These are phyloP conservation scores for Asbolus verrucosus DNA, from an alignment of 1,140 invertebrate species.

Conservation along the genomic window DNA sequence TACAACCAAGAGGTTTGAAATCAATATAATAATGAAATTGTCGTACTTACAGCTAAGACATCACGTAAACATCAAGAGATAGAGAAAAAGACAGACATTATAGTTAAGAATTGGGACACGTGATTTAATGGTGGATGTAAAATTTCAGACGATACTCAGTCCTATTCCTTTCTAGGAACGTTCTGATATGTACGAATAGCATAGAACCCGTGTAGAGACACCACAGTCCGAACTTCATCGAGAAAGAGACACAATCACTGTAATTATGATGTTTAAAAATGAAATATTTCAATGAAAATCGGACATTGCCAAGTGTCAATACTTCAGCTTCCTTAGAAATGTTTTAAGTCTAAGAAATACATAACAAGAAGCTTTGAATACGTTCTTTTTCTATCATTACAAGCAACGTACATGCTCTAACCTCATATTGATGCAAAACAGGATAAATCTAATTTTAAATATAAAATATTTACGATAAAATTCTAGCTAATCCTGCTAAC, in stretches of 20 bases:
- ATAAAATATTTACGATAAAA: conserved; percentile 40
- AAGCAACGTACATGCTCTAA: conserved; percentile 50
- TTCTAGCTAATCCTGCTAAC: conserved; percentile 28
- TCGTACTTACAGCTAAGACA: conserved; percentile 48
- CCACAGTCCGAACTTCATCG: conserved; percentile 21
- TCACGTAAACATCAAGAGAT: conserved; percentile 54
- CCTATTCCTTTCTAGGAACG: conserved; percentile 45
- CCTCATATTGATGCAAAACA: conserved; percentile 42
- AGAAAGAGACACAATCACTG: conserved; percentile 62
- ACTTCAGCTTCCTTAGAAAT: conserved; percentile 4
- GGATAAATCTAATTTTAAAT: conserved; percentile 41
- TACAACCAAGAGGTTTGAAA: conserved; percentile 38
- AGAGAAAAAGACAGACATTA: conserved; percentile 52
- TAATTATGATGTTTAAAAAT: conserved; percentile 34
- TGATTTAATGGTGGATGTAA: conserved; percentile 26
- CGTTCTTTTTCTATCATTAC: conserved; percentile 20
- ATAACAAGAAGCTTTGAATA: conserved; percentile 36
- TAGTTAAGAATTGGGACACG: conserved; percentile 53
- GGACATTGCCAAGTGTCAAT: conserved; percentile 7
- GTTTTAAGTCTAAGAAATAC: conserved; percentile 16
- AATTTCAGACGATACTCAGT: conserved; percentile 32
- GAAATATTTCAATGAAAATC: conserved; percentile 14
- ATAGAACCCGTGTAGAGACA: conserved; percentile 19
- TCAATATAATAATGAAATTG: conserved; percentile 22
- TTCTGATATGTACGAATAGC: conserved; percentile 56